Evolutionary conservation across 2,888 invertebrate species (phyloP), one percentile per base, ranked within the genome.

Genomic region (Agonopterix arenella): DNA sequence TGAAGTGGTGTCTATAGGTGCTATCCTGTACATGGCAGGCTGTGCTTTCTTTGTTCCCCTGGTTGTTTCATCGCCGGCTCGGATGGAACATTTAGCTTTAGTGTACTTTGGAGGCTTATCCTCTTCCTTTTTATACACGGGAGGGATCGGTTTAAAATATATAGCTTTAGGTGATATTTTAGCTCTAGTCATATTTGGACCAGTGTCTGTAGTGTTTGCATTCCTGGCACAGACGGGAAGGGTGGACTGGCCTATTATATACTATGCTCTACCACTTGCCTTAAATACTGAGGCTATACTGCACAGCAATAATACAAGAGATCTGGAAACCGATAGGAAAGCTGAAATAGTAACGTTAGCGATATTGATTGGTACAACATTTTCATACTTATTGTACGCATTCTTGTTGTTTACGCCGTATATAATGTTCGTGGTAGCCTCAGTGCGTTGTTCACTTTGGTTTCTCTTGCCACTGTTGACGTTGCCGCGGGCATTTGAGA

Each of bases 71-170:
- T 97, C 98, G 48, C 96, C 97, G 9, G 97, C 97, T 0, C 94
- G 95, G 79, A 96, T 98, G 95, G 98, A 98, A 80, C 98, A 98
- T 76, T 88, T 98, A 62, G 98, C 98, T 5, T 85, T 98, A 45
- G 96, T 98, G 1, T 98, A 97, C 76, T 98, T 98, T 84, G 98
- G 98, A 50, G 98, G 98, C 1, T 80, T 98, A 49, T 98, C 97
- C 28, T 96, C 97, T 49, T 97, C 97, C 59, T 98, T 98, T 82
- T 90, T 98, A n/a, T 98, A 98, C 70, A 98, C 98, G 1, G 98
- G 98, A 51, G 98, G 98, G 46, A 95, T 98, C 63, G 98, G 98
- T 52, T 91, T 98, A 51, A 98, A 98, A 79, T 98, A 98, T 73
- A 97, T 98, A 66, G 98, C 97, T 2, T 88, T 98, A 45, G 98